Conservation (phyloP, 53 echinoderm and acorn worm species). For the Henricia sp. region DNA sequence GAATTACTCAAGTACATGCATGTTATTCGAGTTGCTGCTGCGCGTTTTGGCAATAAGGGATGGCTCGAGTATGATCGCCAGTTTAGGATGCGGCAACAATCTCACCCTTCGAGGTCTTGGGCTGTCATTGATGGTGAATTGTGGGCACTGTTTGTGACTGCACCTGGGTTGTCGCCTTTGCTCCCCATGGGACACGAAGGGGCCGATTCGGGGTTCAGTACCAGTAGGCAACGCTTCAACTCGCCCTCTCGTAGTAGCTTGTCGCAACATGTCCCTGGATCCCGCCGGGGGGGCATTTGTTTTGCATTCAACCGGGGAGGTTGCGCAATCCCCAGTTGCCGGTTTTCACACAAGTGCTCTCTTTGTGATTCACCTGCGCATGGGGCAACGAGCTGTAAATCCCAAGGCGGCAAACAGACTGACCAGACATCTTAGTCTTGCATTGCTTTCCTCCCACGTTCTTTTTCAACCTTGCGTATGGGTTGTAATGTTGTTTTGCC, state of each 20-base stretch:
- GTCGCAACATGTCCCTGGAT: not conserved
- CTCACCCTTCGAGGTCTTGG: conserved; percentile 22
- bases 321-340: conserved; percentile 19
- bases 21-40: conserved; percentile 37
- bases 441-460: not conserved
- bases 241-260: no score
- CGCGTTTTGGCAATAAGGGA: conserved; percentile 26
- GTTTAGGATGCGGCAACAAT: conserved; percentile 62
- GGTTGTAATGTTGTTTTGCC: not conserved
- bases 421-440: not conserved
- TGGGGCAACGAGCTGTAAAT: conserved; percentile 9
- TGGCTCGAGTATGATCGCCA: conserved; percentile 54
- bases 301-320: conserved; percentile 26
- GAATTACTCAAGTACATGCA: conserved; percentile 56
- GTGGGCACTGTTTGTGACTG: conserved; percentile 49
- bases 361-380: not conserved
- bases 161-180: not conserved
- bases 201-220: no score
- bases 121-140: conserved; percentile 54
- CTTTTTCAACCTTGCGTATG: not conserved
- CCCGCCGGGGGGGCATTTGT: not conserved
- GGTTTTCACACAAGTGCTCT: conserved; percentile 15
- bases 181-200: not conserved
- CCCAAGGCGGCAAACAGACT: not conserved
- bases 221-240: no score